Evolutionary conservation across 2,888 invertebrate species (phyloP).

Genomic region (Oscheius myriophilus): DNA sequence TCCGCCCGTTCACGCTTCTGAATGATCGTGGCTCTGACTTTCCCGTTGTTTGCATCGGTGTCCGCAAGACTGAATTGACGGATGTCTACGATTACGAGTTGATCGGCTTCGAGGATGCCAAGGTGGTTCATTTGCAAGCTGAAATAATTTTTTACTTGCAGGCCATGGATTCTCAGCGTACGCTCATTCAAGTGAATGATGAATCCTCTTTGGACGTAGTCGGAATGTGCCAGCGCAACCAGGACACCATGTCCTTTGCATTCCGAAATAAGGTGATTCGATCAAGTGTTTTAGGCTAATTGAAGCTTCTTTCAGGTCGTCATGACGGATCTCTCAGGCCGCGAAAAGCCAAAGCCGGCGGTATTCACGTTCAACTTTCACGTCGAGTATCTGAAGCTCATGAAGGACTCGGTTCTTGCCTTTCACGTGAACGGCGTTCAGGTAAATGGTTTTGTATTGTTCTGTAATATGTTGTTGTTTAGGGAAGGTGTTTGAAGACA

Average conservation of each 20-base stretch:
- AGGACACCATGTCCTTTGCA: slow-evolving; percentile 89
- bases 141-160: slow-evolving; percentile 15
- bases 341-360: slow-evolving; percentile 82
- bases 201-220: slow-evolving; percentile 77
- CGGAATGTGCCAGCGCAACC: slow-evolving; percentile 88
- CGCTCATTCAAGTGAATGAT: slow-evolving; percentile 78
- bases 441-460: slow-evolving; percentile 79
- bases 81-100: slow-evolving; percentile 42
- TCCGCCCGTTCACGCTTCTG: slow-evolving; percentile 57
- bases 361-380: slow-evolving; percentile 92
- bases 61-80: slow-evolving; percentile 73
- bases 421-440: slow-evolving; percentile 98
- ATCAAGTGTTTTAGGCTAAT: not conserved
- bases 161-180: slow-evolving; percentile 22
- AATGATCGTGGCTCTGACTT: slow-evolving; percentile 79
- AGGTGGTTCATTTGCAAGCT: slow-evolving; percentile 24
- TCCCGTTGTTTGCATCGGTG: slow-evolving; percentile 93
- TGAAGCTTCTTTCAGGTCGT: slow-evolving; percentile 47
- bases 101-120: slow-evolving; percentile 79
- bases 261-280: slow-evolving; percentile 79
- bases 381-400: slow-evolving; percentile 92
- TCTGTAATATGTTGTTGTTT: too few species aligned
- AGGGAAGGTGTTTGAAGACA: slow-evolving; percentile 89
- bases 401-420: slow-evolving; percentile 94
- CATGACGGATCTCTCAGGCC: slow-evolving; percentile 76